These are phyloP conservation scores for Melanotaenia boesemani DNA, from an alignment of 2,797 vertebrate genomes.

Conservation along the genomic window DNA sequence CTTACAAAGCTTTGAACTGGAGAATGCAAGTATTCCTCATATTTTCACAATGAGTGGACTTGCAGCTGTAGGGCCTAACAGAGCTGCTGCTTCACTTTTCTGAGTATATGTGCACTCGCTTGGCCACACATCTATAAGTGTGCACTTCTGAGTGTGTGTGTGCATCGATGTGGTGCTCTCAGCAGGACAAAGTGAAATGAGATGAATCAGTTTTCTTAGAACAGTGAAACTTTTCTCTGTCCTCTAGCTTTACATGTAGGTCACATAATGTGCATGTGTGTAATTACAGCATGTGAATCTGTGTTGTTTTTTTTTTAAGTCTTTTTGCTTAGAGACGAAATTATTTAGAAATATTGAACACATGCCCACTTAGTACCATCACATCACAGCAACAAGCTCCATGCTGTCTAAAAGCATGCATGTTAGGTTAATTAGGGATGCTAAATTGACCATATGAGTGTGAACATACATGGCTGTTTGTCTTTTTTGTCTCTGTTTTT, in stretches of 20 bases:
- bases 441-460: not conserved
- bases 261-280: not conserved
- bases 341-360: not conserved
- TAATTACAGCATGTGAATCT: not conserved
- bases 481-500: not conserved
- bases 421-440: not conserved
- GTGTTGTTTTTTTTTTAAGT: too few species aligned
- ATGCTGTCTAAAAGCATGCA: not conserved
- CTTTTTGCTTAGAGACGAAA: not conserved
- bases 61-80: slow-evolving; percentile 60
- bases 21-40: slow-evolving; percentile 44
- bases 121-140: not conserved
- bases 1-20: slow-evolving; percentile 38
- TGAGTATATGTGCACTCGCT: slow-evolving; percentile 27
- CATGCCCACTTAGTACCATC: not conserved
- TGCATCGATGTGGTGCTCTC: slow-evolving; percentile 19
- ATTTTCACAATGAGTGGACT: slow-evolving; percentile 62
- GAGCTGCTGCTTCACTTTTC: slow-evolving; percentile 51
- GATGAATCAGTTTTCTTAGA: slow-evolving; percentile 33
- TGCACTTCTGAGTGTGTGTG: not conserved
- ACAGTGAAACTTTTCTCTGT: not conserved
- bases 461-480: not conserved
- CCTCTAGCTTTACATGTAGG: not conserved
- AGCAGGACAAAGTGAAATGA: slow-evolving; percentile 31
- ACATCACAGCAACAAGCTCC: not conserved